A percentile compares a stretch with the other conserved stretches of the same genome.
These are phyloP conservation scores for Anguilla anguilla DNA, from an alignment of 2,797 vertebrate species.

Conservation along the genomic window DNA sequence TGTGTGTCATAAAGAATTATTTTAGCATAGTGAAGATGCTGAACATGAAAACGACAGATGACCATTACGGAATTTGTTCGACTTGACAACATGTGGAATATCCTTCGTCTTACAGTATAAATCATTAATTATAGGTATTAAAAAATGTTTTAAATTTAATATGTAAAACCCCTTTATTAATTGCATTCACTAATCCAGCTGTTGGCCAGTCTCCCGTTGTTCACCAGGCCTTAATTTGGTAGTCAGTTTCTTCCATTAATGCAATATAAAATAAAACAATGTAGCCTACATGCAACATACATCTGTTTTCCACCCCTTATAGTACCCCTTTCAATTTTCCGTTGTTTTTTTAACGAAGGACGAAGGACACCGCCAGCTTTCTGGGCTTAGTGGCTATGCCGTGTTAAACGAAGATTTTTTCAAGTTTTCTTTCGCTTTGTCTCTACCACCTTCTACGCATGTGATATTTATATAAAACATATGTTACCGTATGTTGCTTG, in stretches of 20 bases:
- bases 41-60: neutral
- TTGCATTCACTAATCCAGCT: neutral
- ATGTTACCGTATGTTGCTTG: neutral
- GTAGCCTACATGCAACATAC: too few species aligned
- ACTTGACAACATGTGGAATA: neutral
- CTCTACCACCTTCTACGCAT: neutral
- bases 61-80: neutral
- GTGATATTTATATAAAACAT: neutral
- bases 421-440: neutral
- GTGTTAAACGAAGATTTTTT: neutral
- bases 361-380: neutral
- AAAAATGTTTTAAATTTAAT: neutral
- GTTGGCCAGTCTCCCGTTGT: neutral
- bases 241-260: neutral
- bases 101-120: neutral
- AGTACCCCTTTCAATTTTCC: neutral
- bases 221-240: neutral
- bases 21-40: neutral
- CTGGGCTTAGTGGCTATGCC: neutral
- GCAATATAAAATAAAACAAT: neutral
- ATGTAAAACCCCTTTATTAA: neutral
- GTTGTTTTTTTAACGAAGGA: conserved; percentile 10
- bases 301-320: neutral
- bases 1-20: neutral
- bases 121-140: too few species aligned